Percentiles rank a stretch among this genome's conserved stretches.
Evolutionary conservation across 2,113 vertebrate genomes (phyloP).

Genomic region (Sinocyclocheilus maitianheensis): DNA sequence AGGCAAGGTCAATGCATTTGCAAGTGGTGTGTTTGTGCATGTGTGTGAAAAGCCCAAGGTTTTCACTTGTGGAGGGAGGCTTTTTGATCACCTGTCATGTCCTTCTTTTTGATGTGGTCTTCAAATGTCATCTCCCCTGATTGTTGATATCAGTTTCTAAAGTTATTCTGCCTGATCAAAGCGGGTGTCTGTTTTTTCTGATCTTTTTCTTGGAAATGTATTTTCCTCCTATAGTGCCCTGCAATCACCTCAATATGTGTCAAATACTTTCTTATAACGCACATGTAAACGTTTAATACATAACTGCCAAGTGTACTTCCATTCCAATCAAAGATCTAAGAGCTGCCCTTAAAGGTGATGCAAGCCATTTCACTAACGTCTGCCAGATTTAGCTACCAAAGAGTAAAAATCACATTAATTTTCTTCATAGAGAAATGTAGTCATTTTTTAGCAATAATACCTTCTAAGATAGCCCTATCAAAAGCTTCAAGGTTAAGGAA

Average conservation of each 20-base stretch:
- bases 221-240: slow-evolving; percentile 33
- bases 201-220: slow-evolving; percentile 62
- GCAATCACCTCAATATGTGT: slow-evolving; percentile 29
- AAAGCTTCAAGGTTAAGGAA: neutral
- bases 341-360: neutral
- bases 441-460: neutral
- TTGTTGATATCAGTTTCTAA: slow-evolving; percentile 46
- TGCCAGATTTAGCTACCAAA: neutral
- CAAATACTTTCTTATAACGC: slow-evolving; percentile 20
- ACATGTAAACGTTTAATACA: slow-evolving; percentile 21
- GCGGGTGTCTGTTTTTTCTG: slow-evolving; percentile 44
- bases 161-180: slow-evolving; percentile 51
- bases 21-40: slow-evolving; percentile 1
- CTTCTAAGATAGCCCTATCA: neutral
- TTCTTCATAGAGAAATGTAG: neutral
- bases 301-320: slow-evolving; percentile 20
- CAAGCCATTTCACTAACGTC: neutral
- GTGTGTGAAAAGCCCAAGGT: neutral
- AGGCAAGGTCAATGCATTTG: slow-evolving; percentile 22
- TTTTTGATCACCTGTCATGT: slow-evolving; percentile 62
- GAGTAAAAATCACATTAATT: neutral
- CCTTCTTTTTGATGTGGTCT: slow-evolving; percentile 67
- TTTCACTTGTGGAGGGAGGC: slow-evolving; percentile 19
- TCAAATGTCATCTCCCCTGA: slow-evolving; percentile 56
- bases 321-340: slow-evolving; percentile 20